A percentile compares a stretch with the other conserved stretches of the same genome.
Evolutionary conservation across 2,113 vertebrate genomes (phyloP).

Genomic region (Tenrec ecaudatus): DNA sequence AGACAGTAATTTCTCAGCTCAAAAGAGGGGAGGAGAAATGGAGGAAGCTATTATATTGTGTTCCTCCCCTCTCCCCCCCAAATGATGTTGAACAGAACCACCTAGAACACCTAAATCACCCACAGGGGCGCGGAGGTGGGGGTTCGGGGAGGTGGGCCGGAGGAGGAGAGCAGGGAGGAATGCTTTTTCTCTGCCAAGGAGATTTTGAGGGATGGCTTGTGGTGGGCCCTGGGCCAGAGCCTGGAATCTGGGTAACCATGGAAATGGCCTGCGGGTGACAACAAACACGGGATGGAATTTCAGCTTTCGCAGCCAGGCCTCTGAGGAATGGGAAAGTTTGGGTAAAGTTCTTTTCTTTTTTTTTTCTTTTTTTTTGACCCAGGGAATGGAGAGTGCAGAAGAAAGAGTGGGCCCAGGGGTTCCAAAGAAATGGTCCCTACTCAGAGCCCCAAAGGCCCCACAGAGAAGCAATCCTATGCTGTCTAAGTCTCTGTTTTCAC

Average conservation of each 20-base stretch:
- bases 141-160: neutral
- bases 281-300: slow-evolving; percentile 87
- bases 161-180: slow-evolving; percentile 40
- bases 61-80: neutral
- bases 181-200: slow-evolving; percentile 75
- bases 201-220: slow-evolving; percentile 82
- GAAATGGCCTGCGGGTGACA: slow-evolving; percentile 82
- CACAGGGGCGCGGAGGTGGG: neutral
- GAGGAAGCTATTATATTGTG: neutral
- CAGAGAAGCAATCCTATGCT: slow-evolving; percentile 24
- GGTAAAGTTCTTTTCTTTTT: slow-evolving; percentile 48
- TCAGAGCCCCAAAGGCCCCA: neutral
- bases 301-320: slow-evolving; percentile 77
- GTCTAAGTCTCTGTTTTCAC: neutral
- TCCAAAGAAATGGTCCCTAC: neutral
- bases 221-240: slow-evolving; percentile 82
- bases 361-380: neutral
- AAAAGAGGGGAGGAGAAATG: slow-evolving; percentile 35
- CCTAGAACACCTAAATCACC: neutral
- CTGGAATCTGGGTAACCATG: slow-evolving; percentile 85
- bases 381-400: neutral
- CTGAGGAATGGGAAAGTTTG: slow-evolving; percentile 79
- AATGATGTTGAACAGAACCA: slow-evolving; percentile 36
- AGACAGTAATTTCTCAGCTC: slow-evolving; percentile 72
- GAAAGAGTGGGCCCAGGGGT: neutral